Base-by-base conservation (phyloP, 1,140 invertebrate species). In the Drosophila tristis region DNA sequence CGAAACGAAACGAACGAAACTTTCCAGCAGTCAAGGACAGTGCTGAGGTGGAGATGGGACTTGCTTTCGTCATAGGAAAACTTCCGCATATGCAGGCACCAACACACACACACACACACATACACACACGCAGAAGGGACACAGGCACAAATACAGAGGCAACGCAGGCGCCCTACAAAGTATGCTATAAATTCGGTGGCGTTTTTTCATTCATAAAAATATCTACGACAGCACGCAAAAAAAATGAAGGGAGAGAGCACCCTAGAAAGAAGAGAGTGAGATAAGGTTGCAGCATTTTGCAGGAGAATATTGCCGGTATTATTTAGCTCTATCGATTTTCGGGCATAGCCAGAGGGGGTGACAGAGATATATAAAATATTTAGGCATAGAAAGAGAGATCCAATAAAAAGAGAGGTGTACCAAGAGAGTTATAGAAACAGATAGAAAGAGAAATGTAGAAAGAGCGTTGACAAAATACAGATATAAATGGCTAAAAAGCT, bases 291-390 rank as follows among this genome's bases (percentile, higher is more conserved):
- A 20, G 20, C 1, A 20, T 20, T 20, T 20, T 5, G 26, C 51
- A 63, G 58, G 70, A 51, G 43, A 42, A 54, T 42, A 29, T 13
- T 48, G 64, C 75, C 78, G 79, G 82, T 72, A 82, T 66, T 74
- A 79, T 89, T 89, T 80, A 90, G 87, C 87, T 90, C 77, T 77
- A 90, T 90, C 89, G 87, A 90, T 90, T 90, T 89, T 90, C 60
- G 67, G n/a, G 7, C 54, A 59, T 25, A 57, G 48, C 44, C 60
- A 55, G 16, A 16, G 35, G 2, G 35, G 26, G 5, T 29, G 26
- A 7, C 2, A 5, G 9, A 39, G 2, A 13, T 5, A 5, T 11
- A 5, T 2, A 50, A 75, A 31, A 25, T 48, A 25, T 25, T 2
- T 3, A 42, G 20, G 6, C 8, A 9, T 43, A 16, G 20, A 59